Base-by-base conservation (phyloP, 2,888 invertebrate species). In the Luperina nickerlii region DNA sequence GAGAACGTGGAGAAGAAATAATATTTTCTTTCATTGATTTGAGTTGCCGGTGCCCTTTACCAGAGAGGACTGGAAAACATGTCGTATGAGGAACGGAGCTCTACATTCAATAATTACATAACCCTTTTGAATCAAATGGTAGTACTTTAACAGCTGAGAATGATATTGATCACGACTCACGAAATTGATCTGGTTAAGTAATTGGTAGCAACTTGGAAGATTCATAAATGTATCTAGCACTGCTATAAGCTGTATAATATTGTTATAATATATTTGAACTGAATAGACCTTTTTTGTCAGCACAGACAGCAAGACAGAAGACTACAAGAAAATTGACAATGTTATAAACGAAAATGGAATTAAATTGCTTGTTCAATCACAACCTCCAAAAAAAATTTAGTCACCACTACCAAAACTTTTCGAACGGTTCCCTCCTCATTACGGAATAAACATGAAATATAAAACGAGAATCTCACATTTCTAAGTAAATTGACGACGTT, bases 401-500 rank as follows among this genome's bases (percentile, higher is more conserved):
- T 72, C 70, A 62, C 79, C 67, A 71, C 78, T 83, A 67, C 60
- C n/a, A n/a, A 69, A 78, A 76, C 74, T 80, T 81, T 76, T 71
- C 24, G 2, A 74, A 76, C 65, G 54, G 74, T 81, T 86, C 78
- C 81, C 82, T 76, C 76, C 75, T 78, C 74, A 86, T 87, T 84
- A 84, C 67, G 72, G 48, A 82, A 81, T 80, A 65, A 78, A 75
- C 75, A 82, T 79, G 84, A 86, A 85, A 86, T 88, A 71, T 80
- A 77, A 87, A 87, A 82, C 79, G 70, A 81, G 81, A 85, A 82
- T 76, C 71, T 87, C 75, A 78, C 62, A 85, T 81, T 86, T 88
- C 83, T 86, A 79, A 83, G 86, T 84, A 79, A 79, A 82, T 82
- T 83, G 74, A 78, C 79, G 83, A 87, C 79, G 74, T 82, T 78